Percentiles rank a stretch among this genome's conserved stretches.
These are phyloP conservation scores for Gorsachius goisagi DNA, from an alignment of 2,113 vertebrate species.

Conservation along the genomic window DNA sequence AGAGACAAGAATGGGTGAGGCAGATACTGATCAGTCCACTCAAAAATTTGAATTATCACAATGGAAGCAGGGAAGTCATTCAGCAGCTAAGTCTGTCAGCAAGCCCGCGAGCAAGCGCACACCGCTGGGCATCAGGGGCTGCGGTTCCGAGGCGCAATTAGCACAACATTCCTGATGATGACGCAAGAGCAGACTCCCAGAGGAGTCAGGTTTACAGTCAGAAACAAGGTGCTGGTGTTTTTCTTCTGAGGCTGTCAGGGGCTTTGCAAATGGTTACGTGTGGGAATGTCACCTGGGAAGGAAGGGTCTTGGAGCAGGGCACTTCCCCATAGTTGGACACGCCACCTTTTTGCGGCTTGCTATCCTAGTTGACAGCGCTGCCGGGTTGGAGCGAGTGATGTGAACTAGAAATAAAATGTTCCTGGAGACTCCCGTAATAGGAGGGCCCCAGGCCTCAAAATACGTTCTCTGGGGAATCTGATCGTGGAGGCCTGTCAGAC, in stretches of 20 bases:
- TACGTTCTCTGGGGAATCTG: neutral
- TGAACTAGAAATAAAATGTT: neutral
- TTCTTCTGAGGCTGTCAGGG: neutral
- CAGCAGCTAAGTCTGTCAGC: neutral
- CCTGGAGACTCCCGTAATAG: neutral
- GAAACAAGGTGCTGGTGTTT: neutral
- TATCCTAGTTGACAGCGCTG: neutral
- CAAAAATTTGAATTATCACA: neutral
- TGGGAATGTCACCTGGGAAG: neutral
- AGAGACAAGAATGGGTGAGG: neutral
- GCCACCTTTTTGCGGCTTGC: accelerated
- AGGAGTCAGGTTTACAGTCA: neutral
- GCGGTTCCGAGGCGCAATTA: accelerated
- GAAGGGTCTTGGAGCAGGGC: neutral
- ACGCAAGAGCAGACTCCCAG: neutral
- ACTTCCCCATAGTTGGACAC: neutral
- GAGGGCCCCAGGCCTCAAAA: neutral
- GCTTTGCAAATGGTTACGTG: neutral
- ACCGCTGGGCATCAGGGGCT: neutral
- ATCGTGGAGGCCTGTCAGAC: neutral
- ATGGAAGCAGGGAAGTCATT: neutral
- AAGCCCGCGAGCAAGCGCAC: neutral
- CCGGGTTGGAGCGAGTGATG: accelerated
- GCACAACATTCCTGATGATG: accelerated
- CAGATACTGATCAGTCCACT: constrained; percentile 4